Evolutionary conservation across 2,113 vertebrate species (phyloP).

Genomic region (Edolisoma coerulescens): DNA sequence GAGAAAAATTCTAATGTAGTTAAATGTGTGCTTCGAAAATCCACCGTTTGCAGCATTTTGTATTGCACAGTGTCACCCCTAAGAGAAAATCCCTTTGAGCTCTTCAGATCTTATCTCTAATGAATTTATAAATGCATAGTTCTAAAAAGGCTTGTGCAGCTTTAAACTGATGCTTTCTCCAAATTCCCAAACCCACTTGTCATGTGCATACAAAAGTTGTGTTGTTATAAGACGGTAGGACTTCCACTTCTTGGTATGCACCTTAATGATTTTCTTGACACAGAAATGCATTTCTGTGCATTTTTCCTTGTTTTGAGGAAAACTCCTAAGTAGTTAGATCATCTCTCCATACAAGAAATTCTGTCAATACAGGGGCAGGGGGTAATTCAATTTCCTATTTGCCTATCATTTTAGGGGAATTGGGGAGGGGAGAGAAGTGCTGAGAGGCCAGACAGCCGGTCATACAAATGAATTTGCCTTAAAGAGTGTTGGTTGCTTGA

Average conservation of each 20-base stretch:
- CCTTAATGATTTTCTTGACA: neutral
- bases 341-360: neutral
- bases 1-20: neutral
- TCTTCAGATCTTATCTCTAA: neutral
- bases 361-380: neutral
- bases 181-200: neutral
- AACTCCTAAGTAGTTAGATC: neutral
- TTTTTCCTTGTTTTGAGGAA: conserved; percentile 14
- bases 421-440: neutral
- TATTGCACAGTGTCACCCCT: conserved; percentile 35
- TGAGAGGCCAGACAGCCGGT: neutral
- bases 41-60: conserved; percentile 23
- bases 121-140: conserved; percentile 4
- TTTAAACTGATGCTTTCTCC: conserved; percentile 47
- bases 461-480: conserved; percentile 48
- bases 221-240: neutral
- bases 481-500: conserved; percentile 41
- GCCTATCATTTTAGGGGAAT: neutral
- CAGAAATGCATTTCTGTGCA: neutral
- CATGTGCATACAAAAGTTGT: conserved; percentile 2
- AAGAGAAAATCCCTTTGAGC: neutral
- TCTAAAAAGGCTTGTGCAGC: conserved; percentile 22
- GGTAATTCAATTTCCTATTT: neutral
- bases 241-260: conserved; percentile 9
- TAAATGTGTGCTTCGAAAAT: conserved; percentile 21